These are phyloP conservation scores for Oreochromis aureus DNA, from an alignment of 2,113 vertebrate genomes.

Conservation along the genomic window DNA sequence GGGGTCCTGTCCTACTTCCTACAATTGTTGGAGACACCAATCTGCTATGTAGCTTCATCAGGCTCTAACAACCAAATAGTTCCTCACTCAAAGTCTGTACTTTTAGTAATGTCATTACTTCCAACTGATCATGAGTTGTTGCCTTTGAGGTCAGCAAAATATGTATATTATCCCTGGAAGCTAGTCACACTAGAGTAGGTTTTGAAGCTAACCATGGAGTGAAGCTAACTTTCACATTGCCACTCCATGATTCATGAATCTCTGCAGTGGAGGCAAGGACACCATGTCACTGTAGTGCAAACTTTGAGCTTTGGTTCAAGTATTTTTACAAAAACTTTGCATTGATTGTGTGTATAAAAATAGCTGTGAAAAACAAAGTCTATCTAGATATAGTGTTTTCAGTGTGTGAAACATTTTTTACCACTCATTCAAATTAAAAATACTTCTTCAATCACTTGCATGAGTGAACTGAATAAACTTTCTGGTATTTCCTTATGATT, in stretches of 20 bases:
- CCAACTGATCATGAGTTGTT: neutral
- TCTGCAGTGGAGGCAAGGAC: neutral
- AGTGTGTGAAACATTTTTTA: neutral
- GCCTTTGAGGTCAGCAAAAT: neutral
- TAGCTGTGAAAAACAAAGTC: neutral
- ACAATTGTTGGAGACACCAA: neutral
- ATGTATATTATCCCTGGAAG: neutral
- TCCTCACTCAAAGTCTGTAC: neutral
- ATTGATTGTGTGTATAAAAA: neutral
- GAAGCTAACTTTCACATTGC: neutral
- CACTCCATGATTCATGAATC: neutral
- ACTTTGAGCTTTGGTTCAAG: neutral
- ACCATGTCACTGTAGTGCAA: neutral
- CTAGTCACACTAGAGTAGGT: neutral
- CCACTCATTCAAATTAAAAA: neutral
- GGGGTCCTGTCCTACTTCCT: neutral
- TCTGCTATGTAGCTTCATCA: neutral
- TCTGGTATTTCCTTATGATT: neutral
- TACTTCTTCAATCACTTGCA: neutral
- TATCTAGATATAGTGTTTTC: neutral
- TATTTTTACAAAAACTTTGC: neutral
- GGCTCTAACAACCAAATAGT: neutral
- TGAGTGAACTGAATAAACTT: neutral
- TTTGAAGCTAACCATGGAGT: neutral
- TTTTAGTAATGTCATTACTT: neutral